Evolutionary conservation across 2,113 vertebrate species (phyloP).

Genomic region (Python bivittatus): DNA sequence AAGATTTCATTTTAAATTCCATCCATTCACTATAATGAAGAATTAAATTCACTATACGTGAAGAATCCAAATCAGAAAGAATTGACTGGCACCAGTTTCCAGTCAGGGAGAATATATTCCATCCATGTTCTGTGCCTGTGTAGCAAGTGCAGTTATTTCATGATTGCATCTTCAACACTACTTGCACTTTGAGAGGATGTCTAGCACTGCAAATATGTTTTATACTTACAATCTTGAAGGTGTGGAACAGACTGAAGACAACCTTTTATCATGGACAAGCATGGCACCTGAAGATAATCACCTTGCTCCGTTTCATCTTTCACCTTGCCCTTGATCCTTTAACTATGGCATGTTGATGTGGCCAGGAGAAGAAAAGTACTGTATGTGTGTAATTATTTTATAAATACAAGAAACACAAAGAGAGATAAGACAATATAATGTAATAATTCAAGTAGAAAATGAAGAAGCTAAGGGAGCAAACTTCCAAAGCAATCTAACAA

Average conservation of each 20-base stretch:
- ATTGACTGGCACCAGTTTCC: not conserved
- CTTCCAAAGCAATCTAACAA: not conserved
- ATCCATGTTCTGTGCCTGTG: not conserved
- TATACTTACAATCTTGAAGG: not conserved
- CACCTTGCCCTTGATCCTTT: not conserved
- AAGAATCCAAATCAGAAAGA: not conserved
- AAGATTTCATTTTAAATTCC: not conserved
- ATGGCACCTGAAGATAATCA: not conserved
- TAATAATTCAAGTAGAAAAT: not conserved
- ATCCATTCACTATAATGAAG: not conserved
- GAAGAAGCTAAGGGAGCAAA: not conserved
- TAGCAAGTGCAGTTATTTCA: not conserved
- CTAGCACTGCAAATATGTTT: not conserved
- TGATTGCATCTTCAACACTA: not conserved
- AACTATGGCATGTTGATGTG: not conserved
- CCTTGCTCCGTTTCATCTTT: not conserved
- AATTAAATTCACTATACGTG: not conserved
- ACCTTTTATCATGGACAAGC: not conserved
- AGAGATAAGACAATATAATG: not conserved
- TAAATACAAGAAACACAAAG: not conserved
- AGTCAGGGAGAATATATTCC: not conserved
- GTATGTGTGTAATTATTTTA: not conserved
- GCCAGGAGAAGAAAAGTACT: not conserved
- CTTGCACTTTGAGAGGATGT: not conserved
- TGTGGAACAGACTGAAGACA: not conserved